Percentiles rank a stretch among this genome's conserved stretches.
Evolutionary conservation across 2,113 vertebrate genomes (phyloP).

Genomic region (Tricholaema leucomelas): DNA sequence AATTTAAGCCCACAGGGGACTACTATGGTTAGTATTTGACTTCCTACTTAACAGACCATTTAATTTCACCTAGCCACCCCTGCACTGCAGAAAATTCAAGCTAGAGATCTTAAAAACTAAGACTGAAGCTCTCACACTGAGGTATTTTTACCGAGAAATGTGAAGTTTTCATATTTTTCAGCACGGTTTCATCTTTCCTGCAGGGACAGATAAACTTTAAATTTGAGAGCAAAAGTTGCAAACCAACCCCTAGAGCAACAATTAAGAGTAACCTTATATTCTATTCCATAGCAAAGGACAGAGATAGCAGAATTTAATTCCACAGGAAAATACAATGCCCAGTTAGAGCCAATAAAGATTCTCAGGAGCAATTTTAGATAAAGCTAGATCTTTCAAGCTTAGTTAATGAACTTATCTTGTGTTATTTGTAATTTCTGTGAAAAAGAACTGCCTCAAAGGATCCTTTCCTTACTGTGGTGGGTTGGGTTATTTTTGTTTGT

Average conservation of each 20-base stretch:
- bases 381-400: neutral
- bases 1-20: neutral
- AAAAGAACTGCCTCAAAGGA: neutral
- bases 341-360: neutral
- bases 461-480: neutral
- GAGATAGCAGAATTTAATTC: neutral
- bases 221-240: neutral
- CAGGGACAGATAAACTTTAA: neutral
- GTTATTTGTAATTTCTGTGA: neutral
- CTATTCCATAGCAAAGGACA: neutral
- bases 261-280: conserved; percentile 13
- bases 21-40: neutral
- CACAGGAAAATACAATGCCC: neutral
- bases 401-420: neutral
- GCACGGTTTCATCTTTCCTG: neutral
- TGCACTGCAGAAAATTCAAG: neutral
- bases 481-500: no score
- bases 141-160: neutral
- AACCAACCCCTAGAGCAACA: neutral
- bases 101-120: neutral
- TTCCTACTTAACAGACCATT: neutral
- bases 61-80: neutral
- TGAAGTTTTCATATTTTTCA: neutral
- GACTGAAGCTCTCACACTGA: neutral
- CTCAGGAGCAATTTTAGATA: neutral